These are phyloP conservation scores for Aleiodes leptofemur DNA, from an alignment of 2,888 invertebrate species.

Conservation along the genomic window DNA sequence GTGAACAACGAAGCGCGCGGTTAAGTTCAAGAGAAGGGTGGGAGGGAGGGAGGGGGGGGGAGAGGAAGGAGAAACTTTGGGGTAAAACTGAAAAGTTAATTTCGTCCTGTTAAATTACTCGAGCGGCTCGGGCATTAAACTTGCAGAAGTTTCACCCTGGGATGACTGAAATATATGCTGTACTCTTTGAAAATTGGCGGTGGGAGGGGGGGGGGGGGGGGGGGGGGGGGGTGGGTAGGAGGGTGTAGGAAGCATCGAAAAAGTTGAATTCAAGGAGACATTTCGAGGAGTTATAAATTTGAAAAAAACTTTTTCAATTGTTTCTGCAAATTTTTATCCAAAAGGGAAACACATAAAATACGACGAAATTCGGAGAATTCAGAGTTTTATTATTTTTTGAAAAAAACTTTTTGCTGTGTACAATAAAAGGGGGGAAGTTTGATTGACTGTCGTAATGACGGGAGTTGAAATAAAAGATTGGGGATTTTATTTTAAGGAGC, in stretches of 20 bases:
- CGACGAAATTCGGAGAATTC: no score
- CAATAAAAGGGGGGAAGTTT: no score
- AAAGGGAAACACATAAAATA: no score
- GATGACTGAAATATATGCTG: slow-evolving; percentile 53
- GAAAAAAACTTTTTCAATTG: slow-evolving; percentile 17
- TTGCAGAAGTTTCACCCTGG: slow-evolving; percentile 47
- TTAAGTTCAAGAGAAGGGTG: slow-evolving; percentile 38
- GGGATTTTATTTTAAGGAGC: no score
- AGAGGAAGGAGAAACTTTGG: slow-evolving; percentile 68
- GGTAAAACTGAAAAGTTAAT: slow-evolving; percentile 74
- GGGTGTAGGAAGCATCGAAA: slow-evolving; percentile 33
- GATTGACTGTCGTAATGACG: no score
- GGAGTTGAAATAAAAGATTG: no score
- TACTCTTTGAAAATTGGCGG: slow-evolving; percentile 42
- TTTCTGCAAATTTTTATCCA: not conserved
- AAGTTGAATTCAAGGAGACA: slow-evolving; percentile 41
- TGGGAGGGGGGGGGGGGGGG: not conserved
- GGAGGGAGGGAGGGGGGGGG: slow-evolving; percentile 40
- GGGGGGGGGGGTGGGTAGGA: not conserved
- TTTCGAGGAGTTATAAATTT: slow-evolving; percentile 56
- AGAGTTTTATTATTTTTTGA: no score
- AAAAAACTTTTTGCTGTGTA: no score
- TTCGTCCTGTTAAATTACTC: slow-evolving; percentile 62
- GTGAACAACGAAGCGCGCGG: slow-evolving; percentile 48
- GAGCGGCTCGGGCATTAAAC: slow-evolving; percentile 52